A percentile compares a stretch with the other conserved stretches of the same genome.
Evolutionary conservation across 2,888 invertebrate genomes (phyloP).

Genomic region (Plagodis dolabraria): DNA sequence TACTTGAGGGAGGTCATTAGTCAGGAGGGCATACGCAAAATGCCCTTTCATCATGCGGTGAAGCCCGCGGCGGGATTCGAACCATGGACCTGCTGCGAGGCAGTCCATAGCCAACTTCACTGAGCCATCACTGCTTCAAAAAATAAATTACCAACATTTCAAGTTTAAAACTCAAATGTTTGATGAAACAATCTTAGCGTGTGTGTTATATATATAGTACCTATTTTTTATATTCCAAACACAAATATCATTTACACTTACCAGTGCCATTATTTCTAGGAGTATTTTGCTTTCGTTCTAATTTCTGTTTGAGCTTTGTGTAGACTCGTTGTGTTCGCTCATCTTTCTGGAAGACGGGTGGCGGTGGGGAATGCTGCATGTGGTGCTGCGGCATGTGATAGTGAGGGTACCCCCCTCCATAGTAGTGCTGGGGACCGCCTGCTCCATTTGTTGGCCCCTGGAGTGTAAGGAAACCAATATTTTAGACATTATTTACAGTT

Average conservation of each 20-base stretch:
- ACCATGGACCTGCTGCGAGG: too few species aligned
- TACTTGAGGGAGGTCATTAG: too few species aligned
- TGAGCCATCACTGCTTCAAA: too few species aligned
- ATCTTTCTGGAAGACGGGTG: conserved; percentile 88
- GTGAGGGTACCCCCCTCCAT: conserved; percentile 85
- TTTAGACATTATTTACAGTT: too few species aligned
- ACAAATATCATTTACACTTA: conserved; percentile 47
- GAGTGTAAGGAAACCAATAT: neutral
- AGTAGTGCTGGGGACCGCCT: conserved; percentile 88
- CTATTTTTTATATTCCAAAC: neutral
- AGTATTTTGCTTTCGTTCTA: conserved; percentile 87
- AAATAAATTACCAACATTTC: too few species aligned
- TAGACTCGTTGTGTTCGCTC: conserved; percentile 92
- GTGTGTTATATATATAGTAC: too few species aligned
- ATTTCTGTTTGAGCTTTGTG: conserved; percentile 90
- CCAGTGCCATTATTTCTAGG: conserved; percentile 84
- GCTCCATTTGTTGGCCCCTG: conserved; percentile 89
- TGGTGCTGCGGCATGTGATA: conserved; percentile 85
- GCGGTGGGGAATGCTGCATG: conserved; percentile 89
- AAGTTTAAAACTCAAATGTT: too few species aligned
- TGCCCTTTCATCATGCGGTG: too few species aligned
- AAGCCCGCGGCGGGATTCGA: too few species aligned
- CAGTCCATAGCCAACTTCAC: too few species aligned
- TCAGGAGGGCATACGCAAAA: too few species aligned
- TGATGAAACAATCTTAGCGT: too few species aligned